Conservation (phyloP, 1,140 invertebrate genomes). For the Neotoxoptera formosana region DNA sequence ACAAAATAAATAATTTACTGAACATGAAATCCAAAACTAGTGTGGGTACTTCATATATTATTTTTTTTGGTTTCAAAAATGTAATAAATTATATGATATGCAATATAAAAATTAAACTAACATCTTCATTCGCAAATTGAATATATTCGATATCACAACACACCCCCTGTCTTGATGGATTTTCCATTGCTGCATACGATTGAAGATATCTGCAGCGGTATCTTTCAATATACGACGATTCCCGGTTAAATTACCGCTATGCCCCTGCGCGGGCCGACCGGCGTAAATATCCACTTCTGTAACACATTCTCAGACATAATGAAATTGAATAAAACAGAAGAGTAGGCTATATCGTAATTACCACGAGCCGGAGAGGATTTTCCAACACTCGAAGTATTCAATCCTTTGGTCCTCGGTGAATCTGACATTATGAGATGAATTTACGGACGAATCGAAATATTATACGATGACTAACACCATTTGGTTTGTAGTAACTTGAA, state of each 20-base stretch:
- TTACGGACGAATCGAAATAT: neutral
- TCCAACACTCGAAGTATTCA: neutral
- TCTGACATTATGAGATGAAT: neutral
- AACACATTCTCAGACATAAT: neutral
- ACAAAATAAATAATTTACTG: neutral
- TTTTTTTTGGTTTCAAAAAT: neutral
- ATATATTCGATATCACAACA: constrained; percentile 23
- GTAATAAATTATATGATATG: neutral
- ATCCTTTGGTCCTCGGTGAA: neutral
- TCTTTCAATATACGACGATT: constrained; percentile 50
- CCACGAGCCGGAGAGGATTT: neutral
- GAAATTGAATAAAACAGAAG: neutral
- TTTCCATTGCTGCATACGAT: constrained; percentile 40
- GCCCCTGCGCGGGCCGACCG: constrained; percentile 20
- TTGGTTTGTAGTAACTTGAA: neutral
- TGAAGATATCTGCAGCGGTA: constrained; percentile 19
- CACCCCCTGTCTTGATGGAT: neutral
- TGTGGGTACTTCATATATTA: neutral
- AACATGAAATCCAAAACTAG: too few relatives aligned
- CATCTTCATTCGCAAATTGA: neutral
- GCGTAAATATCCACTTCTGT: constrained; percentile 29
- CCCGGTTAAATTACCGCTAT: constrained; percentile 38
- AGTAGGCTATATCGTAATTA: neutral
- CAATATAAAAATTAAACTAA: neutral
- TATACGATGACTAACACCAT: neutral